Conservation (phyloP, 2,113 vertebrate species). For the Tragelaphus buxtoni region DNA sequence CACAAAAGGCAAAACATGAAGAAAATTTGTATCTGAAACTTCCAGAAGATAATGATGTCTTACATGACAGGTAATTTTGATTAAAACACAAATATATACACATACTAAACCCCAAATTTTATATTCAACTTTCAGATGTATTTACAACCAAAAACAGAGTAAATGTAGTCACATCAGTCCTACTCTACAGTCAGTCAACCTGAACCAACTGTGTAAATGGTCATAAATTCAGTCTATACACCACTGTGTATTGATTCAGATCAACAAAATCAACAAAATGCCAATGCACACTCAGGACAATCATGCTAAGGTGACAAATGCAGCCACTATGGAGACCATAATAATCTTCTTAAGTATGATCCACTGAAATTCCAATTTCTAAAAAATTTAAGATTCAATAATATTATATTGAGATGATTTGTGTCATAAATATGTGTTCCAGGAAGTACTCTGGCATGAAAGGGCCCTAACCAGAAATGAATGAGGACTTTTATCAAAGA, state of each 20-base stretch:
- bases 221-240: neutral
- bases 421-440: neutral
- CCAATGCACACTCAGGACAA: neutral
- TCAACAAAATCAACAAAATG: slow-evolving; percentile 30
- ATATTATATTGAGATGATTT: neutral
- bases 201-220: neutral
- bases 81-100: neutral
- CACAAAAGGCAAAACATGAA: neutral
- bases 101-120: neutral
- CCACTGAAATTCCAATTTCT: neutral
- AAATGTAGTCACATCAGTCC: neutral
- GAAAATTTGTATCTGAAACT: slow-evolving; percentile 1
- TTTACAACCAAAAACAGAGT: neutral
- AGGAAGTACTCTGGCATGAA: neutral
- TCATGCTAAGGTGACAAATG: neutral
- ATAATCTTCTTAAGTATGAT: neutral
- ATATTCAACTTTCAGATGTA: neutral
- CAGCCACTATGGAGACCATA: neutral
- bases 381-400: slow-evolving; percentile 14
- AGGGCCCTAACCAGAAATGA: neutral
- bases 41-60: neutral
- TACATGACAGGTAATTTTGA: neutral
- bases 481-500: neutral
- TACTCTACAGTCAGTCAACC: neutral
- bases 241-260: neutral